These are phyloP conservation scores for Collichthys lucidus DNA, from an alignment of 2,113 vertebrate species.

Conservation along the genomic window DNA sequence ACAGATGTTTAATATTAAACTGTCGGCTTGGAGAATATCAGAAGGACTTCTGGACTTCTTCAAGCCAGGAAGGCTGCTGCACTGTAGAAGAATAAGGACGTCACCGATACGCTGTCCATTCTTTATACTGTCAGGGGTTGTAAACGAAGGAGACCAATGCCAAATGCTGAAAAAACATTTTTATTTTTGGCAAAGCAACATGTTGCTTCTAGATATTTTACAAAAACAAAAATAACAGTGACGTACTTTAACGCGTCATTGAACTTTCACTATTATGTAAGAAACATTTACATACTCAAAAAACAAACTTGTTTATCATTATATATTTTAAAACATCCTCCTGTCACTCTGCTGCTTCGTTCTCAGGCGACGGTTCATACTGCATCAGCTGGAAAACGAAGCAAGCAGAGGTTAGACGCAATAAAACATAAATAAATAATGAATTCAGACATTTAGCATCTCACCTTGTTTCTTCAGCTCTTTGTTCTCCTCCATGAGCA, in stretches of 20 bases:
- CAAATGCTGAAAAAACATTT: constrained; percentile 31
- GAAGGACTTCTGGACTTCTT: too few species aligned
- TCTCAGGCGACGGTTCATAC: constrained; percentile 88
- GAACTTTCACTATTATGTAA: constrained; percentile 40
- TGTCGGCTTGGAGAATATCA: too few species aligned
- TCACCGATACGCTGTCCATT: too few species aligned
- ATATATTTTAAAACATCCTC: neutral
- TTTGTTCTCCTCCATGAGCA: constrained; percentile 92
- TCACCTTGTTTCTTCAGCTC: constrained; percentile 92
- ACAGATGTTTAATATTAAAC: too few species aligned
- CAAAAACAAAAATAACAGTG: constrained; percentile 42
- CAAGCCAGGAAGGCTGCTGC: too few species aligned
- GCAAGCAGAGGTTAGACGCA: neutral
- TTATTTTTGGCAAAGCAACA: constrained; percentile 56
- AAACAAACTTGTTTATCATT: neutral
- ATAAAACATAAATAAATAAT: too few species aligned
- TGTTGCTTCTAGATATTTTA: constrained; percentile 38
- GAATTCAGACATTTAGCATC: neutral
- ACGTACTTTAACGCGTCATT: constrained; percentile 17
- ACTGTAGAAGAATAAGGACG: too few species aligned
- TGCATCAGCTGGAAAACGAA: constrained; percentile 87
- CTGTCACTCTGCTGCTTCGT: constrained; percentile 82
- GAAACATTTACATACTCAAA: constrained; percentile 55
- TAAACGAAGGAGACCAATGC: neutral
- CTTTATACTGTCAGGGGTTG: neutral